Conservation (phyloP, 1,140 invertebrate genomes). For the Drosophila pectinifera region DNA sequence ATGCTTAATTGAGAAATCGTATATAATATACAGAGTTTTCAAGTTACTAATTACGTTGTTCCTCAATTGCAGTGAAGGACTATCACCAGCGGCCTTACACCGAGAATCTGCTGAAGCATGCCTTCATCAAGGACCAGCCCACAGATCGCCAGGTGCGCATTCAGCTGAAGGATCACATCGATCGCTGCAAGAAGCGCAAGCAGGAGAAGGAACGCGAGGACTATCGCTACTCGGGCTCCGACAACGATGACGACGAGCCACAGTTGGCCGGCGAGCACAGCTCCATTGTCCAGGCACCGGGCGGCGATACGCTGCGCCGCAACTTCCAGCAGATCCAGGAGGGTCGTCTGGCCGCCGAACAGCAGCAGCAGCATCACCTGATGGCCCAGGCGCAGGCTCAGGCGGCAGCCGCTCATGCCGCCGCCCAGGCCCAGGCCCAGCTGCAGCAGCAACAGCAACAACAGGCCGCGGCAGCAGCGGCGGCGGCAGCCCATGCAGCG, state of each 20-base stretch:
- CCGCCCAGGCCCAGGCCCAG: conserved; percentile 79
- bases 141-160: conserved; percentile 99
- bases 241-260: conserved; percentile 95
- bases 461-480: conserved; percentile 67
- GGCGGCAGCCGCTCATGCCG: conserved; percentile 85
- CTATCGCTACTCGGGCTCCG: conserved; percentile 94
- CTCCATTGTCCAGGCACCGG: conserved; percentile 94
- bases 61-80: conserved; percentile 92
- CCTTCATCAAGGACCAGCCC: conserved; percentile 98
- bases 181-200: conserved; percentile 97
- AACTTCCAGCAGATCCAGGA: conserved; percentile 99
- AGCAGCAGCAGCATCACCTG: conserved; percentile 81
- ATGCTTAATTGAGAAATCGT: neutral
- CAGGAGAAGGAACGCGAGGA: conserved; percentile 94
- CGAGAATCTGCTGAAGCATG: conserved; percentile 98
- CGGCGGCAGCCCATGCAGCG: conserved; percentile 82
- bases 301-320: conserved; percentile 95
- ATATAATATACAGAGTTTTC: too few relatives aligned
- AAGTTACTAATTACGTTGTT: too few relatives aligned
- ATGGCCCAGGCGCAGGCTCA: conserved; percentile 72
- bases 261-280: conserved; percentile 94
- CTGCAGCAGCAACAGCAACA: conserved; percentile 81
- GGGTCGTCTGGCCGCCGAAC: conserved; percentile 88
- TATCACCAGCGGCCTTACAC: conserved; percentile 99
- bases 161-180: conserved; percentile 99